Conservation (phyloP, 2,113 vertebrate genomes). For the Eupsittula cactorum region DNA sequence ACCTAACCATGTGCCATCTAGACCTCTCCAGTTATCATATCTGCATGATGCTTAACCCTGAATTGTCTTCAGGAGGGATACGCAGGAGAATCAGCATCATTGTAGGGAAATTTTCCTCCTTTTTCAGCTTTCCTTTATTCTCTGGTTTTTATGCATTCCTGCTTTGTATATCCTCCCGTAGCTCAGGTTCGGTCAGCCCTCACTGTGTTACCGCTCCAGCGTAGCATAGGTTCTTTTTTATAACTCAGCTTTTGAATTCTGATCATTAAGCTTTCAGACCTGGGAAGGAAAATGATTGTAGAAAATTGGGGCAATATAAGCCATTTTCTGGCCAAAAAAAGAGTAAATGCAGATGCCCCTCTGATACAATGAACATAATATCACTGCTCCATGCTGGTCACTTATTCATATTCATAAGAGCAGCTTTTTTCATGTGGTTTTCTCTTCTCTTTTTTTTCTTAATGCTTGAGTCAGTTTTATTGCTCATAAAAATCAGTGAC, state of each 20-base stretch:
- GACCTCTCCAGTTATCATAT: background rate
- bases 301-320: slow-evolving; percentile 30
- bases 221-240: background rate
- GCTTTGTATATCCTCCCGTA: background rate
- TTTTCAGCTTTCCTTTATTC: background rate
- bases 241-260: background rate
- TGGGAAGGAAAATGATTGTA: slow-evolving; percentile 7
- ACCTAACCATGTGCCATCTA: background rate
- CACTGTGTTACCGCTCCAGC: background rate
- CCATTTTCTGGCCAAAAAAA: background rate
- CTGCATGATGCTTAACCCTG: background rate
- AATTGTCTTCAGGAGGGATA: background rate
- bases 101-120: background rate
- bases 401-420: slow-evolving; percentile 65
- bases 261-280: background rate
- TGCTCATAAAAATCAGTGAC: slow-evolving; percentile 67
- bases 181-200: background rate
- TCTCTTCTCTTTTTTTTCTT: slow-evolving; percentile 50
- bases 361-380: background rate
- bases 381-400: slow-evolving; percentile 6
- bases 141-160: background rate
- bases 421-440: slow-evolving; percentile 1
- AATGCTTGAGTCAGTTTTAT: slow-evolving; percentile 56
- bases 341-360: slow-evolving; percentile 1
- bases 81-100: background rate